Evolutionary conservation across 2,113 vertebrate species (phyloP), one percentile per base, ranked within the genome.

Genomic region (Rhinopomastus cyanomelas): DNA sequence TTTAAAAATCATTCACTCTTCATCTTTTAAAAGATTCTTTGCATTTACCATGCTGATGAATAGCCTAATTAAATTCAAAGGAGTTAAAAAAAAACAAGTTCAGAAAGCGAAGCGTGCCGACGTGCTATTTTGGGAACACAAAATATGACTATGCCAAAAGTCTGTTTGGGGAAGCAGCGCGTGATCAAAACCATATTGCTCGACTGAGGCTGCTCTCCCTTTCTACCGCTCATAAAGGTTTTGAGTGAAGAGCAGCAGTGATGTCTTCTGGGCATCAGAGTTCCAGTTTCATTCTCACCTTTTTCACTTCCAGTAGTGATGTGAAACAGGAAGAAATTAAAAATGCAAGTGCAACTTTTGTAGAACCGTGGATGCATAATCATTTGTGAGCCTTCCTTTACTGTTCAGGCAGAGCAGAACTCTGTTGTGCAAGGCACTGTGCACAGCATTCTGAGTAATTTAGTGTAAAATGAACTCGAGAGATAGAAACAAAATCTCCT

Each of bases 101-200:
- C 78, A 95, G 86, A 94, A 93, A 85, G 65, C 56, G 88, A 96
- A 95, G 93, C 85, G 76, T 60, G 36, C 83, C 8, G 27, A 91
- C 88, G 55, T 72, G 82, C 91, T 95, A 94, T 95, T 96, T 96
- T 86, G 73, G 51, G 83, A 94, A 91, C 83, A 90, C 92, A 94
- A 95, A 94, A 92, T 95, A 94, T 83, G 90, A 91, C 87, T 95
- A 86, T 96, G 95, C 95, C 94, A 94, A 95, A 95, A 94, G 36
- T 57, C 80, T 91, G 60, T 94, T 95, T 91, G 82, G 77, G 89
- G 85, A 92, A 96, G 83, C 83, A 91, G 92, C 88, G 75, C 94
- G 87, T 89, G 83, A 92, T 84, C 62, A 78, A 95, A 92, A 84
- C 51, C 65, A 59, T 67, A 71, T 88, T 88, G 53, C 49, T 92